phyloP scores from a whole-genome alignment of 2,888 invertebrate genomes.

The Cheilosia vernalis region DNA sequence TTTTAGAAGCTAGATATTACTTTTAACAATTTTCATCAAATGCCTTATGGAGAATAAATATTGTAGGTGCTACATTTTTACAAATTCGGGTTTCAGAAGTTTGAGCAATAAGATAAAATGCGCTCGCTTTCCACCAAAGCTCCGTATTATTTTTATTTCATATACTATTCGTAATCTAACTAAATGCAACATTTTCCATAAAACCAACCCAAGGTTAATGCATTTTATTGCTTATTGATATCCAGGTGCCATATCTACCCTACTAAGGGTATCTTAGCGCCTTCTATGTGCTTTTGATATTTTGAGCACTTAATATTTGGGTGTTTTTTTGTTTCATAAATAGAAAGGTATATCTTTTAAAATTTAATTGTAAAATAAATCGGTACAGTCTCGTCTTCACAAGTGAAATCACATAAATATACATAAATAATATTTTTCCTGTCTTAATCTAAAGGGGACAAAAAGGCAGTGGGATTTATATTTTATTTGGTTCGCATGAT shows the following conservation, averaged over 20 bases:
- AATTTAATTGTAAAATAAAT: constrained; percentile 50
- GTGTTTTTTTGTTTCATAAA: not conserved
- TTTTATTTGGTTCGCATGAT: constrained; percentile 69
- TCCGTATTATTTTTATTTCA: constrained; percentile 9
- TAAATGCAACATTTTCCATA: constrained; percentile 31
- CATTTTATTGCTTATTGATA: constrained; percentile 60
- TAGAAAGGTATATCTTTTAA: constrained; percentile 37
- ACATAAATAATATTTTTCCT: constrained; percentile 64
- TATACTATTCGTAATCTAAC: constrained; percentile 1
- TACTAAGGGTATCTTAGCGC: not conserved
- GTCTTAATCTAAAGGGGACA: constrained; percentile 58
- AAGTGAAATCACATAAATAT: constrained; percentile 72
- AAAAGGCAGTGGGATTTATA: constrained; percentile 70
- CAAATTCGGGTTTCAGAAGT: not conserved
- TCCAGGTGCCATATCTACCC: constrained; percentile 2
- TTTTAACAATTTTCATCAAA: too few relatives aligned
- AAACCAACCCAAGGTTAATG: constrained; percentile 51
- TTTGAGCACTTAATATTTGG: constrained; percentile 34
- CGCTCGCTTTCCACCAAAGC: constrained; percentile 29
- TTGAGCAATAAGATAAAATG: not conserved
- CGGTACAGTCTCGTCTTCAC: constrained; percentile 72
- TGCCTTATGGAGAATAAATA: too few relatives aligned
- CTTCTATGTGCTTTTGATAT: constrained; percentile 13
- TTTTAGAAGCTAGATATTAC: too few relatives aligned
- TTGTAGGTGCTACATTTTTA: not conserved